These are phyloP conservation scores for Rhorus exstirpatorius DNA, from an alignment of 2,888 invertebrate species.

Conservation along the genomic window DNA sequence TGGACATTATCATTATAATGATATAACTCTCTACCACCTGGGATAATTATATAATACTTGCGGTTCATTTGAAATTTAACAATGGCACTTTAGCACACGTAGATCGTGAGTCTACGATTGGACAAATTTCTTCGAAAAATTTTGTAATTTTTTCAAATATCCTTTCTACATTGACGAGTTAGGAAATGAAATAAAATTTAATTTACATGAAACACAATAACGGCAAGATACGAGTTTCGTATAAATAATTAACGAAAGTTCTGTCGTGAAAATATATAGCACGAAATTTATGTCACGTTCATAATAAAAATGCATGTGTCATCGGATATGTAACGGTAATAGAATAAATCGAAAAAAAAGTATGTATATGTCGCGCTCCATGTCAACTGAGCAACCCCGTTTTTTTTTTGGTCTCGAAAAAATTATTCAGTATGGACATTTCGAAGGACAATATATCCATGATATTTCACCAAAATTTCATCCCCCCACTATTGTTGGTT, in stretches of 20 bases:
- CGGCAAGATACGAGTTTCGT: slow-evolving; percentile 12
- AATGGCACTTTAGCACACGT: slow-evolving; percentile 16
- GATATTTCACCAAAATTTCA: too few relatives aligned
- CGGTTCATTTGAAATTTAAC: slow-evolving; percentile 22
- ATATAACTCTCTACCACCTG: background rate
- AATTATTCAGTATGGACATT: too few relatives aligned
- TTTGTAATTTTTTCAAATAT: slow-evolving; percentile 34
- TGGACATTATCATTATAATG: background rate
- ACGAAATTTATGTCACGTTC: background rate
- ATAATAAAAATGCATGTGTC: background rate
- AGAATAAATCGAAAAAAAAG: slow-evolving; percentile 5
- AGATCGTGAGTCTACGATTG: background rate
- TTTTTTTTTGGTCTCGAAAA: too few relatives aligned
- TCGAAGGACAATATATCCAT: too few relatives aligned
- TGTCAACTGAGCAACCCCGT: too few relatives aligned
- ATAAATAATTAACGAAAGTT: slow-evolving; percentile 1
- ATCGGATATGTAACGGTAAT: slow-evolving; percentile 19
- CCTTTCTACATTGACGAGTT: slow-evolving; percentile 40
- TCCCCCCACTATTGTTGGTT: too few relatives aligned
- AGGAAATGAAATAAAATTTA: slow-evolving; percentile 13
- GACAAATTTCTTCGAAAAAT: slow-evolving; percentile 44
- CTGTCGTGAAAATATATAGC: slow-evolving; percentile 3
- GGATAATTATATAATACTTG: slow-evolving; percentile 26
- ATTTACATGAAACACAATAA: slow-evolving; percentile 17
- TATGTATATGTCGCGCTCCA: too few relatives aligned